Base-by-base conservation (phyloP, 2,797 vertebrate genomes). In the Rhinella marina region DNA sequence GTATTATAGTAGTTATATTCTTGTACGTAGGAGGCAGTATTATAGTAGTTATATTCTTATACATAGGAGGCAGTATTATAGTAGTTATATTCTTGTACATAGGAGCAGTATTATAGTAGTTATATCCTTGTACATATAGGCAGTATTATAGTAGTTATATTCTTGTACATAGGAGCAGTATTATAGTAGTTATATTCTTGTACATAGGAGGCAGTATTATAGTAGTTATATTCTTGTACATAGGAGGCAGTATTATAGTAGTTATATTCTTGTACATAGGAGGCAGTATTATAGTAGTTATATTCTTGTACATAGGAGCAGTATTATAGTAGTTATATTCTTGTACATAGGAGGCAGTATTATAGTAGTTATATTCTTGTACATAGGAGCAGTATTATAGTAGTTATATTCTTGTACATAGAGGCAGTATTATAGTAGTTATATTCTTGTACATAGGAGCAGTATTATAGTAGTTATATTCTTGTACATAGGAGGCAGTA, bases 121-220 rank as follows among this genome's bases (percentile, higher is more conserved):
- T 29, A 68, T 29, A 68, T 68, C 27, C 64, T 27, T 68, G 64
- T 68, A 27, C 14, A 27, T 68, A 68, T 11, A 25, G 16, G 64
- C 25, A 68, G 64, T 68, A 68, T 68, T 68, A 68, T 68, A 27
- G 64, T 68, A 68, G 64, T 68, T 68, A 68, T 68, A 68, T 68
- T 68, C 64, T 27, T 68, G 64, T 29, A 27, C 14, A 68, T 68
- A 68, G 68, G 68, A 32, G 68, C 68, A 70, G 68, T 70, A 70
- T 70, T 70, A 32, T 70, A 70, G 68, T 32, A 70, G 68, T 70
- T 70, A 70, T 70, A 70, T 70, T 70, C 68, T 70, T 70, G 27
- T 70, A 70, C 16, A 70, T 70, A 70, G 27, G 68, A 32, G 66
- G 64, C 27, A 70, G 68, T 70, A 70, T 70, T 70, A 70, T 70